Evolutionary conservation across 1,140 invertebrate genomes (phyloP), one percentile per base, ranked within the genome.

Genomic region (Nasonia vitripennis): DNA sequence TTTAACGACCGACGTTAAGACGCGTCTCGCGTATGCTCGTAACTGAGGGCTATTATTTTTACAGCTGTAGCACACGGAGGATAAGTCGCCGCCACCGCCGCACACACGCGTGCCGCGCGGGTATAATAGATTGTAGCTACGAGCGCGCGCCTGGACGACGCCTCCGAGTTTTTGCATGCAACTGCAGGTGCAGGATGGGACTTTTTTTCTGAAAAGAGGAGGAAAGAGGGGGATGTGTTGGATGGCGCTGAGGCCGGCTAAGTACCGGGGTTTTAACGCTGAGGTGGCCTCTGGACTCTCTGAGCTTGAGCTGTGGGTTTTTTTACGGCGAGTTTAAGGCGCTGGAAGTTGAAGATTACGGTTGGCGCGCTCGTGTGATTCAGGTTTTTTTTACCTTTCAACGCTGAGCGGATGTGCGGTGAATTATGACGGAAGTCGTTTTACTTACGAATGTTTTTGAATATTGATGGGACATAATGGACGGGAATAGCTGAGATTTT

Each of bases 1-100:
- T 89, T 89, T 88, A 89, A 89, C 86, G 78, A 88, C 74, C 41
- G 78, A 73, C 86, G 87, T 89, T 89, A 89, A 87, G 73, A 37
- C 70, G 41, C 17, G 20, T n/a, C 62, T 31, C 71, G 82, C 34
- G 73, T 67, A 70, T 31, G 51, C 51, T 34, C 78, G 78, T 67
- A 79, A 79, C 31, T 27, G 45, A 48, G 51, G 75, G 70, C 81
- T 55, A 77, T 77, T 84, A 78, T 78, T 84, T 78, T 84, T 84
- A 84, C 71, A 48, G 75, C 82, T 62, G 7, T 14, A 62, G 62
- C 14, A 34, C 20, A 10, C 5, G 34, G 34, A 17, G 27, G n/a
- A 51, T 27, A 80, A 45, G 45, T 62, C 68, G 34, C 45, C 20
- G 2, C 27, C 68, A 20, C 45, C 20, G 0, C 27, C 81, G 10